Base-by-base conservation (phyloP, 2,113 vertebrate species). In the Otis tarda region DNA sequence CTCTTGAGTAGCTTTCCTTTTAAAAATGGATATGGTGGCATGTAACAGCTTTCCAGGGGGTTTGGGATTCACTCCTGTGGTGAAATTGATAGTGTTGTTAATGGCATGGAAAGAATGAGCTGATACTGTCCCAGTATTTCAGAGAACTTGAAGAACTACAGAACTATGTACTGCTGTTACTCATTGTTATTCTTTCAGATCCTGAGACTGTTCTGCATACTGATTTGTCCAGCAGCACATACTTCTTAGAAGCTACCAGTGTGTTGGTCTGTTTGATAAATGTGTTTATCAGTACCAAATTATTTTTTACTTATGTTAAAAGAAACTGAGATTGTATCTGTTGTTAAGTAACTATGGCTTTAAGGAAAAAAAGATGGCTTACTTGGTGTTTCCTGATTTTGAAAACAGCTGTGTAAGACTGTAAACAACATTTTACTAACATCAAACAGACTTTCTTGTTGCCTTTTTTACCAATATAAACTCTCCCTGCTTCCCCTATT, bases 201-300 rank as follows among this genome's bases (percentile, higher is more conserved):
- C 74, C 95, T 94, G 45, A 91, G 93, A 86, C 79, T 93, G 86
- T 83, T 95, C 91, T 96, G 83, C 90, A 82, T 91, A 97, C 93
- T 94, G 94, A 96, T 95, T 97, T 84, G 31, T 92, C 35, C 35
- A 61, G 33, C 91, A 96, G 71, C 33, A 57, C 82, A 92, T 82
- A 74, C 89, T 89, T 91, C 67, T 87, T 71, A 89, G 77, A 95
- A 96, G 68, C 57, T 89, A 55, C 53, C 89, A 80, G 56, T 92
- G 63, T 71, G 68, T 70, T 93, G 10, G 63, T 93, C 83, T 94
- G 57, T 94, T 93, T 56, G 53, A 91, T 79, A 74, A 89, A 77
- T 84, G n/a, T 73, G 52, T 75, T 89, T 49, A 68, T 69, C 65
- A 61, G 18, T 79, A 45, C 37, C 47, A 91, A 52, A 28, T 57